Conservation (phyloP, 2,113 vertebrate species). For the Caloenas nicobarica region DNA sequence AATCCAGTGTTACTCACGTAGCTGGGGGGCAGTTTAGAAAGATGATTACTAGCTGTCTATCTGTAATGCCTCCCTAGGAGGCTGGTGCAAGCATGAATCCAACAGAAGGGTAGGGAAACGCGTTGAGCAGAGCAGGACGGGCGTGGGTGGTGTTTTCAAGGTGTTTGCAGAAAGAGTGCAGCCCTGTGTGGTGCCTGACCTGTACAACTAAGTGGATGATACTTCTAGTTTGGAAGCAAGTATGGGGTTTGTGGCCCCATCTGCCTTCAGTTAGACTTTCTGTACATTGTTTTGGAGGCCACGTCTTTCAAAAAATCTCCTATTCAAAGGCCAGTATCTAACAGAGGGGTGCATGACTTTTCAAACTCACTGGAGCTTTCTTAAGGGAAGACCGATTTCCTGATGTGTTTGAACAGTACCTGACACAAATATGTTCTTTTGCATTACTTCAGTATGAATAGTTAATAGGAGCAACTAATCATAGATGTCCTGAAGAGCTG, state of each 20-base stretch:
- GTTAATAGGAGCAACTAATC: background rate
- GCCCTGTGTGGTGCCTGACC: background rate
- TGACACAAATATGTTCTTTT: background rate
- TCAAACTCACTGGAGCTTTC: background rate
- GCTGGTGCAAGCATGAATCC: background rate
- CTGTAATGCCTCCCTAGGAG: background rate
- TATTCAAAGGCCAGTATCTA: background rate
- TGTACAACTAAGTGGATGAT: too few species aligned
- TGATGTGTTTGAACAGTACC: background rate
- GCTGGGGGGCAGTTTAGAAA: background rate
- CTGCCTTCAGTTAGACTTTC: background rate
- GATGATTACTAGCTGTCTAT: background rate
- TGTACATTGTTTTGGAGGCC: background rate
- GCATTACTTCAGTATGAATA: background rate
- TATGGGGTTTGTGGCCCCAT: background rate
- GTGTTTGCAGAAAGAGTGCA: background rate
- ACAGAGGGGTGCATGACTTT: background rate
- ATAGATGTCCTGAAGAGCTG: background rate
- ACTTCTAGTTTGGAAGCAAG: background rate
- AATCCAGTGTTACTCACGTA: background rate
- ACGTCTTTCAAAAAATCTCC: background rate
- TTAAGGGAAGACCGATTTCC: background rate
- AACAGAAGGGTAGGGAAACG: background rate
- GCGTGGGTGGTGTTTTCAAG: too few species aligned
- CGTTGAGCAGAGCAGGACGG: fast-evolving